Percentiles rank a stretch among this genome's conserved stretches.
These are phyloP conservation scores for Pediacus dermestoides DNA, from an alignment of 2,888 invertebrate species.

Conservation along the genomic window DNA sequence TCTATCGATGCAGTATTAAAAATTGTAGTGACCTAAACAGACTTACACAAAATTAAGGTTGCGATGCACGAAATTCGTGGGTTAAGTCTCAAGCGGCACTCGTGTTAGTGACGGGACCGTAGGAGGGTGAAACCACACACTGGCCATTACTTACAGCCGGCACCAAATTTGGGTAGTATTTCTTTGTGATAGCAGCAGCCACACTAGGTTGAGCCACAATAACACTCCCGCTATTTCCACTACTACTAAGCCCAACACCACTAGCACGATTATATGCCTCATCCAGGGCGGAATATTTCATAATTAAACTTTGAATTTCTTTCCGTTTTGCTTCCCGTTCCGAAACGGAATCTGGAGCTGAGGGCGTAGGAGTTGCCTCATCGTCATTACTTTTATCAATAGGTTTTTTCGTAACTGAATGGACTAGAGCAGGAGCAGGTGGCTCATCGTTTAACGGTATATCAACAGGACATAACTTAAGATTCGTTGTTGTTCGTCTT, in stretches of 20 bases:
- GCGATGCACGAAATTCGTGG: conserved; percentile 20
- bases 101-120: conserved; percentile 34
- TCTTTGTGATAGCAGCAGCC: conserved; percentile 43
- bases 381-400: conserved; percentile 46
- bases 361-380: conserved; percentile 48
- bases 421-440: conserved; percentile 32
- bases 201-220: conserved; percentile 28
- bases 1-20: too few relatives aligned
- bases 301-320: conserved; percentile 76
- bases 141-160: conserved; percentile 50
- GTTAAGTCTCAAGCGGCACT: conserved; percentile 35
- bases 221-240: conserved; percentile 11
- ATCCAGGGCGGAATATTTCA: conserved; percentile 78
- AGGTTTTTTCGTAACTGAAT: conserved; percentile 53
- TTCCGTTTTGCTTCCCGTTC: conserved; percentile 79
- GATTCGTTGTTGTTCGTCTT: conserved; percentile 47
- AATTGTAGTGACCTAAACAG: too few relatives aligned
- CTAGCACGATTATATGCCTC: conserved; percentile 58
- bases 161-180: conserved; percentile 42
- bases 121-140: conserved; percentile 26
- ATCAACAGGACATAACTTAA: conserved; percentile 57
- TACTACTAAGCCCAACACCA: conserved; percentile 1
- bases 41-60: conserved; percentile 35
- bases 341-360: conserved; percentile 56
- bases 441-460: conserved; percentile 40